Evolutionary conservation across 2,113 vertebrate species (phyloP).

Genomic region (Pyxicephalus adspersus): DNA sequence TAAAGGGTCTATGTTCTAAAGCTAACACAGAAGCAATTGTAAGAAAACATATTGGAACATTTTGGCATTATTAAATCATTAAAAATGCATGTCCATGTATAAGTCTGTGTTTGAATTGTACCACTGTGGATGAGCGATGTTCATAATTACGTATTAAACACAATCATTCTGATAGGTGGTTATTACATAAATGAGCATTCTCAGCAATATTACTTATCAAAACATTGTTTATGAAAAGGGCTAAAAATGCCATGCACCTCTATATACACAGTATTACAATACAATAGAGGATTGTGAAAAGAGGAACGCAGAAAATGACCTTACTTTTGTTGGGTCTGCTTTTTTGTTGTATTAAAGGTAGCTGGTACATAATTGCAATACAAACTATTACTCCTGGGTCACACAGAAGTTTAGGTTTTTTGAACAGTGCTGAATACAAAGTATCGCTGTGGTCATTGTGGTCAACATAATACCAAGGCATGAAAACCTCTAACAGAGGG

Average conservation of each 20-base stretch:
- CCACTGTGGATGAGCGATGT: too few relatives aligned
- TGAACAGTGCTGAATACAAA: constrained; percentile 27
- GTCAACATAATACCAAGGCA: constrained; percentile 8
- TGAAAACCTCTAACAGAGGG: not conserved
- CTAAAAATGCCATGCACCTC: not conserved
- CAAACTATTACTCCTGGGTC: constrained; percentile 30
- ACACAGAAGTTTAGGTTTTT: constrained; percentile 4
- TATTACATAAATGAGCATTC: not conserved
- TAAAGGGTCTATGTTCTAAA: too few relatives aligned
- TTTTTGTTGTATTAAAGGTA: constrained; percentile 16
- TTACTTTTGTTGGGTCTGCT: not conserved
- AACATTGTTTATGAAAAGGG: not conserved
- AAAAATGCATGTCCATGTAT: too few relatives aligned
- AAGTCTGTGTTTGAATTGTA: too few relatives aligned
- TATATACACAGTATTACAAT: not conserved
- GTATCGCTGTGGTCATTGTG: not conserved
- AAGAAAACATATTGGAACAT: too few relatives aligned
- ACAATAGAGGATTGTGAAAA: not conserved
- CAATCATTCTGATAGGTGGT: not conserved
- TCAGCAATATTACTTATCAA: not conserved
- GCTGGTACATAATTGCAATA: constrained; percentile 16
- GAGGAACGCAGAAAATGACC: not conserved
- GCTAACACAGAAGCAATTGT: too few relatives aligned
- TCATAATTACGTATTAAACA: not conserved
- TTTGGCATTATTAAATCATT: too few relatives aligned